Conservation (phyloP, 2,113 vertebrate genomes). For the Cygnus atratus region DNA sequence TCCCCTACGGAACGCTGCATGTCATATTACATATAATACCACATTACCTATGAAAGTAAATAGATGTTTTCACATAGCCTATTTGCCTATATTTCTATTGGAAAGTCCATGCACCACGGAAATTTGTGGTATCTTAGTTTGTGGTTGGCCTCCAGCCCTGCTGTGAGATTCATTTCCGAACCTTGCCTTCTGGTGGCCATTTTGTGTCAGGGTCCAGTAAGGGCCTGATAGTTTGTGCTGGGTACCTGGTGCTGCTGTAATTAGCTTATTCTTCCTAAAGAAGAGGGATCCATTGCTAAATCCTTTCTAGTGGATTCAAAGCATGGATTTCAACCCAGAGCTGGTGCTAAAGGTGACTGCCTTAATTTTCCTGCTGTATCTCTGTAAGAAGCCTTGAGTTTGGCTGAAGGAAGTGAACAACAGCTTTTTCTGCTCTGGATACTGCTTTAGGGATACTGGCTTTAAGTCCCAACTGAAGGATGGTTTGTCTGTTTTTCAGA, state of each 20-base stretch:
- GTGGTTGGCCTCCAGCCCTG: neutral
- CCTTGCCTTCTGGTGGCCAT: neutral
- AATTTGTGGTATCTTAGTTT: neutral
- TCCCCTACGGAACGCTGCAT: neutral
- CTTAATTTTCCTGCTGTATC: neutral
- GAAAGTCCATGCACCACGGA: neutral
- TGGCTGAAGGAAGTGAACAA: neutral
- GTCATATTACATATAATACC: neutral
- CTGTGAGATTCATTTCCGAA: neutral
- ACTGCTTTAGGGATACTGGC: neutral
- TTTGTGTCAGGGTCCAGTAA: neutral
- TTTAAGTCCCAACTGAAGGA: neutral
- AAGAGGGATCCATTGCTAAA: neutral
- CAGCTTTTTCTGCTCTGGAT: neutral
- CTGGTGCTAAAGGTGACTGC: neutral
- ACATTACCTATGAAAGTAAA: neutral
- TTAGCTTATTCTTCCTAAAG: neutral
- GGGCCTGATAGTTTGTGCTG: no score
- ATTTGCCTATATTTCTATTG: neutral
- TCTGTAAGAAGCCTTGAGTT: neutral
- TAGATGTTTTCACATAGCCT: neutral
- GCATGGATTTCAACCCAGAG: neutral
- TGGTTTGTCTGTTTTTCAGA: constrained; percentile 24
- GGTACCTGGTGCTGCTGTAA: neutral
- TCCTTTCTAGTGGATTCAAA: neutral